These are phyloP conservation scores for Pogonognathellus flavescens DNA, from an alignment of 1,140 invertebrate species.

Conservation along the genomic window DNA sequence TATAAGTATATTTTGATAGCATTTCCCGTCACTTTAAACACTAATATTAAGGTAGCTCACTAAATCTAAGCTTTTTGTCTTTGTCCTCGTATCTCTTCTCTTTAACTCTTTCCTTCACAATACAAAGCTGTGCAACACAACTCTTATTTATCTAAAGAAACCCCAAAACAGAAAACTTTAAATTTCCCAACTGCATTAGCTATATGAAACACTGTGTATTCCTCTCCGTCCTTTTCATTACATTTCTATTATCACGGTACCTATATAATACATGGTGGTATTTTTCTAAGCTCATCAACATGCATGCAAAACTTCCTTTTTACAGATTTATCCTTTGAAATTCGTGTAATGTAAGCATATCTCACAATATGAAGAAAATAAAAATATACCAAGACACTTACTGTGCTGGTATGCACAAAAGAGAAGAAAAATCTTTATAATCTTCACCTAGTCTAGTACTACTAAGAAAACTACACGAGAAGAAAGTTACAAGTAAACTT, in stretches of 20 bases:
- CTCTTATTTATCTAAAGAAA: constrained; percentile 37
- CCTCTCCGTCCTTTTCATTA: background rate
- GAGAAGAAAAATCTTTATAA: constrained; percentile 11
- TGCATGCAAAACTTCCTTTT: background rate
- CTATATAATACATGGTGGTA: background rate
- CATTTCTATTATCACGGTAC: background rate
- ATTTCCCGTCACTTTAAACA: background rate
- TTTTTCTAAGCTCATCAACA: constrained; percentile 15
- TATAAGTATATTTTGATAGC: background rate
- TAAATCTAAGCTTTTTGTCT: constrained; percentile 39
- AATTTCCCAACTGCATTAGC: constrained; percentile 27
- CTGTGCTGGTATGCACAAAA: too few species aligned
- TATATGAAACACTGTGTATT: background rate
- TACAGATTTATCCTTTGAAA: background rate
- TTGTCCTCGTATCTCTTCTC: constrained; percentile 10
- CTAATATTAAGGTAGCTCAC: background rate
- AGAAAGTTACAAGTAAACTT: constrained; percentile 47
- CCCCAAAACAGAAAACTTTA: constrained; percentile 31
- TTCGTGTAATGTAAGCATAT: background rate
- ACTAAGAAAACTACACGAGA: background rate
- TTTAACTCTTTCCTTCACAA: background rate
- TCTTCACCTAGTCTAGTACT: background rate
- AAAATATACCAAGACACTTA: too few species aligned
- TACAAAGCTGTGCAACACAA: too few species aligned
- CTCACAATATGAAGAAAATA: too few species aligned